Conservation (phyloP, 2,888 invertebrate genomes). For the Uropetala carovei region DNA sequence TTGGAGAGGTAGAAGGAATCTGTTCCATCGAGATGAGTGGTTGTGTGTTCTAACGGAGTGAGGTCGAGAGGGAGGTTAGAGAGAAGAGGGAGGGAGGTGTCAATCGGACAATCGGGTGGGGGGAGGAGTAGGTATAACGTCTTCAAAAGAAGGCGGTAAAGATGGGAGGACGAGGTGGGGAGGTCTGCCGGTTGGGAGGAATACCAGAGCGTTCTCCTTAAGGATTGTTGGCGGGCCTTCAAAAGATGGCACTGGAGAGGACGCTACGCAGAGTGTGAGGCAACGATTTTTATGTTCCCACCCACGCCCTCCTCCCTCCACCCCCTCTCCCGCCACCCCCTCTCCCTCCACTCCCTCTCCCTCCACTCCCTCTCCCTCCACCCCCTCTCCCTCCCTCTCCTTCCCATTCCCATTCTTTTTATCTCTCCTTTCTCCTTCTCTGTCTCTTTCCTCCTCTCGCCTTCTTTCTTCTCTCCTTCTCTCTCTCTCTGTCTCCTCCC, state of each 20-base stretch:
- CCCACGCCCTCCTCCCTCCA: conserved; percentile 39
- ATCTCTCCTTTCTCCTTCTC: background rate
- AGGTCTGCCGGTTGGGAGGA: conserved; percentile 11
- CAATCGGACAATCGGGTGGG: background rate
- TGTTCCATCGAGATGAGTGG: conserved; percentile 38
- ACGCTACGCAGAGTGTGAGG: conserved; percentile 43
- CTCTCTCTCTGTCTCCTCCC: background rate
- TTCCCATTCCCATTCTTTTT: background rate
- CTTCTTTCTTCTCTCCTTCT: background rate
- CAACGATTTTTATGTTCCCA: conserved; percentile 37
- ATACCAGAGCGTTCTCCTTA: conserved; percentile 50
- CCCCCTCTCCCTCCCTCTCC: background rate
- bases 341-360: background rate
- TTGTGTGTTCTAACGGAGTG: conserved; percentile 20
- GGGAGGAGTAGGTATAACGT: background rate
- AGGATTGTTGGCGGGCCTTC: conserved; percentile 62
- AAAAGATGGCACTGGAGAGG: conserved; percentile 46
- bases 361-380: background rate
- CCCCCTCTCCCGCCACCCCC: background rate
- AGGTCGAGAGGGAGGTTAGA: background rate
- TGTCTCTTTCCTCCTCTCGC: too few species aligned
- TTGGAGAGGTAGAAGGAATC: conserved; percentile 49
- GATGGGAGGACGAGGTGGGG: background rate
- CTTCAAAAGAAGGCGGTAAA: too few species aligned
- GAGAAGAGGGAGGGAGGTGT: background rate